These are phyloP conservation scores for Dipodomys stephensi DNA, from an alignment of 2,113 vertebrate genomes.

Conservation along the genomic window DNA sequence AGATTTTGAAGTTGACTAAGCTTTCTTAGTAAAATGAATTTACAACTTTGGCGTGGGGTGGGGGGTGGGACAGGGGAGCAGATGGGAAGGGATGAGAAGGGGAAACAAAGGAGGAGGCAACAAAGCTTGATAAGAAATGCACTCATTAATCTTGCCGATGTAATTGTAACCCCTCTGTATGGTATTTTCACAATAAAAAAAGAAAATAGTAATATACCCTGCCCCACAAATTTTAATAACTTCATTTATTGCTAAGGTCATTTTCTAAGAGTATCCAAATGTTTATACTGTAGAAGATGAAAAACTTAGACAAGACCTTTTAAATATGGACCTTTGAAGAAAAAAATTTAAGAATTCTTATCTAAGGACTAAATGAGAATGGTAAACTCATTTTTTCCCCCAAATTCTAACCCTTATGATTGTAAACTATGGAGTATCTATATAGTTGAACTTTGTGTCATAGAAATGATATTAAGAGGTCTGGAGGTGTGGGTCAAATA, in stretches of 20 bases:
- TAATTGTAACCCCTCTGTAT: too few species aligned
- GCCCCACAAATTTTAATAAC: conserved; percentile 19
- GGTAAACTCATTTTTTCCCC: not conserved
- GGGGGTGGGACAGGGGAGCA: too few species aligned
- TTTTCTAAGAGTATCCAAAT: conserved; percentile 31
- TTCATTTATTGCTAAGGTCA: not conserved
- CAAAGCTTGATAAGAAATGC: too few species aligned
- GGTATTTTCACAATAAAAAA: too few species aligned
- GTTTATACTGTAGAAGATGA: conserved; percentile 18
- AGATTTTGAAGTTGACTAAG: conserved; percentile 43
- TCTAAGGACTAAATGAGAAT: conserved; percentile 12
- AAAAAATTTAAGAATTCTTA: conserved; percentile 49
- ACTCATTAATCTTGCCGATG: too few species aligned
- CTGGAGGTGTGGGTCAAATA: too few species aligned
- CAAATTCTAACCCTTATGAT: conserved; percentile 43
- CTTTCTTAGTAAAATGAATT: not conserved
- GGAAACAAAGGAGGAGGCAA: too few species aligned
- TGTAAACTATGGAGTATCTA: not conserved
- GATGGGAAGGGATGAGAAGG: too few species aligned
- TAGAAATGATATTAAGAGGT: not conserved
- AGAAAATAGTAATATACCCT: not conserved
- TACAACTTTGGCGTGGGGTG: too few species aligned
- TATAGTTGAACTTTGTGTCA: conserved; percentile 48
- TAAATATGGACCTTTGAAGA: not conserved
- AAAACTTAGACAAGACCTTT: not conserved